Evolutionary conservation across 2,797 vertebrate species (phyloP), one percentile per base, ranked within the genome.

Genomic region (Melanotaenia parkinsoni): DNA sequence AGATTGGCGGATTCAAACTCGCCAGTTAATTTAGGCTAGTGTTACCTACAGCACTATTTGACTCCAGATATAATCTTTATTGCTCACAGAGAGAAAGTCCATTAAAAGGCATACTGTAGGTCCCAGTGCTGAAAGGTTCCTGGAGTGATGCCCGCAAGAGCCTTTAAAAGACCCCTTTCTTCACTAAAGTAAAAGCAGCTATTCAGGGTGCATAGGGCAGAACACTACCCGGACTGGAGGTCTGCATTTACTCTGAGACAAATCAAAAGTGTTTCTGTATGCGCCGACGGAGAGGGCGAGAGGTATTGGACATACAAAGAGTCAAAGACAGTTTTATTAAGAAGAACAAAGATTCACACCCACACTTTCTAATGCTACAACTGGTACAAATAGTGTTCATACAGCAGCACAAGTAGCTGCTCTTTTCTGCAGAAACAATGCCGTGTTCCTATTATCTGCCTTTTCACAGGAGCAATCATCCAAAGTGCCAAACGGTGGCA

Each of bases 51-150:
- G 67, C 86, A 70, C 59, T 65, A 70, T 88, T 86, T 87, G 80
- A 91, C 86, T 89, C 83, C 84, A 91, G 91, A 92, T 92, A 91
- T 81, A 86, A 92, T 92, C 91, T 93, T 91, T 88, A 92, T 92
- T 88, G 89, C 85, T 84, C 72, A 40, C 86, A 80, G 83, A 81
- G 82, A 81, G 85, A 88, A 83, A 81, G 86, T 91, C 87, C 85
- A 89, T 81, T 91, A 88, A 91, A 92, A 88, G 83, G 77, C 74
- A 53, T 74, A 80, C 84, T 92, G 86, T 88, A 79, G 32, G 59
- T 83, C 67, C 76, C 11, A 58, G 60, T 40, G 82, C 77, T 86
- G 76, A 93, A 86, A 83, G 72, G 72, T 91, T 90, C 75, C 79
- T 87, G 62, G 88, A 80, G 85, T 32, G 86, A 85, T 82, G 85